Base-by-base conservation (phyloP, 2,113 vertebrate species). In the Naja naja region DNA sequence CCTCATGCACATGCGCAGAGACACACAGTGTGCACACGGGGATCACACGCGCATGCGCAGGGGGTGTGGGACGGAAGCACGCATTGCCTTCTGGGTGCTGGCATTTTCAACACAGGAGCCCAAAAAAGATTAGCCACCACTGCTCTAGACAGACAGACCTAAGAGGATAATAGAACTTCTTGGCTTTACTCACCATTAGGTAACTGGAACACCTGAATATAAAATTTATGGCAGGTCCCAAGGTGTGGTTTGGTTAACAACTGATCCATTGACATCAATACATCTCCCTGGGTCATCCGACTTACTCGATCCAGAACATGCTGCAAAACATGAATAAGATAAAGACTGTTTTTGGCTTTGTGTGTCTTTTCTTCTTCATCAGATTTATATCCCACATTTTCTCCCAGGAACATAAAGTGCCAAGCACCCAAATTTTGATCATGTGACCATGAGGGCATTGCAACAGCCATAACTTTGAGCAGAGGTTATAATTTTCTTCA, bases 221-320 rank as follows among this genome's bases (percentile, higher is more conserved):
- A 99, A 97, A 99, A 99, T 96, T 99, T 99, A 96, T 98, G 99
- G 97, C 99, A 99, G 56, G 99, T 99, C 74, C 99, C 99, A 95
- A 99, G 95, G 43, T 98, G 99, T 92, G 99, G 99, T 97, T 99
- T 99, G 39, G 99, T 99, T 94, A 99, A 97, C 49, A 99, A 97
- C 93, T 99, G 99, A 96, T 99, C 99, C 99, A 99, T 99, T 34
- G 99, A 99, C 98, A 99, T 98, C 45, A 99, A 99, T 95, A 99
- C 97, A 96, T 99, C 99, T 43, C 99, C 99, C 97, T 99, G 99
- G 23, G 99, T 99, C 98, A 99, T 98, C 10, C 98, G 98, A 95
- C 99, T 99, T 92, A 99, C 98, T 34, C 98, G 95, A 95, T 99
- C 99, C 95, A 99, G 97, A 88, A 99, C 99, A 99, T 99, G 99